Percentiles rank a stretch among this genome's conserved stretches.
Evolutionary conservation across 1,140 invertebrate species (phyloP).

Genomic region (Ganaspis sp.): DNA sequence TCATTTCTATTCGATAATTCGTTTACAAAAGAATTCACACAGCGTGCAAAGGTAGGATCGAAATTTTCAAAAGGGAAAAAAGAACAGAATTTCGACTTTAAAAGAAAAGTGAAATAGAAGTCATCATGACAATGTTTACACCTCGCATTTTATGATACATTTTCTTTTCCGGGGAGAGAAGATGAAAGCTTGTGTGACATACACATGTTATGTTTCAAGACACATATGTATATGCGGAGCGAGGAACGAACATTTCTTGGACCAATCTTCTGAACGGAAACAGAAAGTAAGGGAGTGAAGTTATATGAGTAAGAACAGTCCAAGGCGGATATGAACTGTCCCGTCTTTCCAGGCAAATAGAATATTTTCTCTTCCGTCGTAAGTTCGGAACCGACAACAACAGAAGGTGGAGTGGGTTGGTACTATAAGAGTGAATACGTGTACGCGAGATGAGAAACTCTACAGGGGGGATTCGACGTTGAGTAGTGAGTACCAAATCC

Average conservation of each 20-base stretch:
- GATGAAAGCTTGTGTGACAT: not conserved
- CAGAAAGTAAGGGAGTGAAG: not conserved
- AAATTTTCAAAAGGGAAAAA: no score
- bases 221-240: not conserved
- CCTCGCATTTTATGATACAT: not conserved
- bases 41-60: no score
- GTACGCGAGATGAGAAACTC: not conserved
- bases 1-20: no score
- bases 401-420: not conserved
- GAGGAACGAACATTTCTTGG: not conserved
- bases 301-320: not conserved
- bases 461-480: slow-evolving; percentile 10
- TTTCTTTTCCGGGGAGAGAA: not conserved
- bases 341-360: slow-evolving; percentile 22
- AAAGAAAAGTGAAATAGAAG: not conserved
- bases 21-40: no score
- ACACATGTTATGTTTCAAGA: not conserved
- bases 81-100: no score
- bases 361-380: slow-evolving; percentile 21
- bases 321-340: slow-evolving; percentile 14
- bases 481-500: not conserved
- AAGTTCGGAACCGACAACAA: slow-evolving; percentile 21
- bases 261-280: not conserved
- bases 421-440: slow-evolving; percentile 23
- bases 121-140: not conserved